phyloP scores from a whole-genome alignment of 2,113 vertebrate genomes.

The Fukomys damarensis region DNA sequence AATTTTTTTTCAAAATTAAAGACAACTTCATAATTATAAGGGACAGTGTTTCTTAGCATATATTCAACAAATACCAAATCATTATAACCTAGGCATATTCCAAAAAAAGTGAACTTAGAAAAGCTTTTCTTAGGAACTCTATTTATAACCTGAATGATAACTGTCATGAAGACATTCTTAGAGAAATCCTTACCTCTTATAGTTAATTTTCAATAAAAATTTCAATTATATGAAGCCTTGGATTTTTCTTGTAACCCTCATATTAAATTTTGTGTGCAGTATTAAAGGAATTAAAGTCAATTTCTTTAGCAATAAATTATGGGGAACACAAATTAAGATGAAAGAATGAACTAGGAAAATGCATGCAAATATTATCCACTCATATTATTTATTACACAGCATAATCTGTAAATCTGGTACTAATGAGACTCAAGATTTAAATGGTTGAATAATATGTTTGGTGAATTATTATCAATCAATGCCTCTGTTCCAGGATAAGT shows the following conservation, averaged over 20 bases:
- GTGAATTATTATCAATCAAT: conserved; percentile 86
- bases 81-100: conserved; percentile 47
- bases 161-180: conserved; percentile 69
- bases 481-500: conserved; percentile 81
- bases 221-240: conserved; percentile 76
- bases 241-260: conserved; percentile 80
- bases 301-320: conserved; percentile 83
- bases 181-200: conserved; percentile 44
- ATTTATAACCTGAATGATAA: conserved; percentile 67
- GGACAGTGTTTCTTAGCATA: neutral
- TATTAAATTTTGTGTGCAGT: conserved; percentile 82
- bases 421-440: conserved; percentile 87
- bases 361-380: conserved; percentile 76
- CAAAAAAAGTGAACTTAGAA: conserved; percentile 60
- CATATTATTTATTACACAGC: conserved; percentile 78
- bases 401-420: conserved; percentile 85
- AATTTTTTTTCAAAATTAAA: conserved; percentile 42
- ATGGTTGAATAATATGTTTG: conserved; percentile 83
- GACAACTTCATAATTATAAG: conserved; percentile 33
- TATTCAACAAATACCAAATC: conserved; percentile 36
- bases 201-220: conserved; percentile 83
- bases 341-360: conserved; percentile 78
- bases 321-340: conserved; percentile 81
- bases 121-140: conserved; percentile 48
- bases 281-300: conserved; percentile 84